Base-by-base conservation (phyloP, 2,888 invertebrate genomes). In the Coelinius sp. region DNA sequence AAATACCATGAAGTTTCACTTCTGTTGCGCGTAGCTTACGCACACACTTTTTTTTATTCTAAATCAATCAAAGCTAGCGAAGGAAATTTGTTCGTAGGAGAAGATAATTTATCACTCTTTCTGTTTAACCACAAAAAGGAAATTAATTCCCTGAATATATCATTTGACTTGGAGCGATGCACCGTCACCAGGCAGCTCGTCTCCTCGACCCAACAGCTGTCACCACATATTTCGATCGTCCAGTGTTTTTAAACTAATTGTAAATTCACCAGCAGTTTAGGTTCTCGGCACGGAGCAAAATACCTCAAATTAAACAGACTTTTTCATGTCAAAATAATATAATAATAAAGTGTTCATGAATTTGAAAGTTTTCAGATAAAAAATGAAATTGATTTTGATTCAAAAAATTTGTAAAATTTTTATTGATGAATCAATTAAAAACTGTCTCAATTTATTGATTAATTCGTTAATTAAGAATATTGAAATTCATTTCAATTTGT, bases 161-260 rank as follows among this genome's bases (percentile, higher is more conserved):
- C 27, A 31, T 56, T 56, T 56, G 56, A 27, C 56, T 56, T 31
- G 4, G 14, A 6, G 14, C 31, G 14, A 8, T 24, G 56, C 56
- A 10, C 24, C 49, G 49, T 20, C 24, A 52, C 22, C 8, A 24
- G 24, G 38, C 38, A 10, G 38, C 8, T 46, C 12, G 56, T 27
- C 27, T 27, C n/a, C 56, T 49, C 65, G 44, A 62, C 41, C 27
- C 41, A 66, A 67, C 25, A 41, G 17, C 63, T 63, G 53, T 22
- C 63, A 20, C 62, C 66, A 41, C 52, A 22, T 22, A 59, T 69
- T 74, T 25, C 25, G 62, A 66, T 69, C 46, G 63, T 52, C 20
- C 64, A 22, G 17, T 38, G 46, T 74, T 44, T 68, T 64, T 65
- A 68, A 74, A 74, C 71, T 71, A 74, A 74, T 71, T 74, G 68